Conservation (phyloP, 2,113 vertebrate genomes). For the Micromys minutus region DNA sequence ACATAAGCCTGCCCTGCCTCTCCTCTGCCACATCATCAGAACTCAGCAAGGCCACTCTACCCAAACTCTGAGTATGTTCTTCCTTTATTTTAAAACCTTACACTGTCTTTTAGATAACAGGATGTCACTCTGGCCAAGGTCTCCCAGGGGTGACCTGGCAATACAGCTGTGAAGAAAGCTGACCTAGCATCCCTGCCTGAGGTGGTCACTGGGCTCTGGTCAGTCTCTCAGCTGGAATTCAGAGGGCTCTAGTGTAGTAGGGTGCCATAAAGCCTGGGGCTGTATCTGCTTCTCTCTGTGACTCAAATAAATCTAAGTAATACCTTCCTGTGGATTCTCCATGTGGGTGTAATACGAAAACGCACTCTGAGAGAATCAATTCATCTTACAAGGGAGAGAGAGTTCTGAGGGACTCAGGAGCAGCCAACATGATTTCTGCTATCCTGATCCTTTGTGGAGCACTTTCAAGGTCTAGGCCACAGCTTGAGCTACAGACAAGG, state of each 20-base stretch:
- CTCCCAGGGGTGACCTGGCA: neutral
- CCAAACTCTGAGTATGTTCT: neutral
- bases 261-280: neutral
- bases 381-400: neutral
- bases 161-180: neutral
- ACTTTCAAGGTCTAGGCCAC: neutral
- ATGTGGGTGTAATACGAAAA: neutral
- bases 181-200: neutral
- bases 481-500: neutral
- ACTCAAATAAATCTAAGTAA: neutral
- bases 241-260: neutral
- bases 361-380: neutral
- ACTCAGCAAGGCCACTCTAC: neutral
- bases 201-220: neutral
- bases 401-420: neutral
- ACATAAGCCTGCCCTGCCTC: neutral
- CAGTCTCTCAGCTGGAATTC: neutral
- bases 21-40: slow-evolving; percentile 68
- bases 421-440: accelerated
- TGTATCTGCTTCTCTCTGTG: neutral
- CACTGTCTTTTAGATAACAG: neutral
- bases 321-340: neutral
- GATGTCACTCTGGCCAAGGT: neutral
- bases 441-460: neutral
- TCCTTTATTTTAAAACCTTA: neutral